Percentiles rank a stretch among this genome's conserved stretches.
phyloP scores from a whole-genome alignment of 2,797 vertebrate genomes.

The Gallinago stenura region DNA sequence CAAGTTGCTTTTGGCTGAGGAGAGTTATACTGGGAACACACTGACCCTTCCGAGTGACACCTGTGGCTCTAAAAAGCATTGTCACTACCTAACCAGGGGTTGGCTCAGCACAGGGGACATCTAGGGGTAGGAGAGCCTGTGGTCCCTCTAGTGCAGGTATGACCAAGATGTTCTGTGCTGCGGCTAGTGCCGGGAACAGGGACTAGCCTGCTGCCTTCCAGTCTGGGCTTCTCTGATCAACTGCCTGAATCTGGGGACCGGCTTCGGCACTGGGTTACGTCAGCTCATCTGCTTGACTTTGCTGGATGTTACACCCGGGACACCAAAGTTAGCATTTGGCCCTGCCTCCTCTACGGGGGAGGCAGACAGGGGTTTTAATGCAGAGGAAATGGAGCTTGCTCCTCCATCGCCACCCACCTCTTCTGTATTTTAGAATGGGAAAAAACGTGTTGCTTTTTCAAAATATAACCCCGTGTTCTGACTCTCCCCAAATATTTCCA shows the following conservation, averaged over 20 bases:
- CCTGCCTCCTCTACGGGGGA: neutral
- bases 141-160: neutral
- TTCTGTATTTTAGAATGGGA: neutral
- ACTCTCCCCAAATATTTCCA: slow-evolving; percentile 39
- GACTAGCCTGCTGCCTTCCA: neutral
- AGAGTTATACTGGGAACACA: neutral
- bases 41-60: neutral
- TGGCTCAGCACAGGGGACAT: neutral
- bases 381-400: slow-evolving; percentile 9
- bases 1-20: neutral
- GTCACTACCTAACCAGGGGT: neutral
- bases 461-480: slow-evolving; percentile 13
- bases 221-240: neutral
- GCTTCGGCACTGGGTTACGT: neutral
- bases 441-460: slow-evolving; percentile 30
- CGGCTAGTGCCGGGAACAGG: neutral
- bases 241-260: neutral
- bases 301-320: neutral
- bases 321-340: neutral
- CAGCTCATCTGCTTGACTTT: neutral
- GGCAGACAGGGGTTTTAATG: neutral
- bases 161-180: neutral
- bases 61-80: neutral
- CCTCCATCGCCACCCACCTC: neutral
- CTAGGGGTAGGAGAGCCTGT: neutral